These are phyloP conservation scores for Heterochromis multidens DNA, from an alignment of 2,113 vertebrate genomes.

Conservation along the genomic window DNA sequence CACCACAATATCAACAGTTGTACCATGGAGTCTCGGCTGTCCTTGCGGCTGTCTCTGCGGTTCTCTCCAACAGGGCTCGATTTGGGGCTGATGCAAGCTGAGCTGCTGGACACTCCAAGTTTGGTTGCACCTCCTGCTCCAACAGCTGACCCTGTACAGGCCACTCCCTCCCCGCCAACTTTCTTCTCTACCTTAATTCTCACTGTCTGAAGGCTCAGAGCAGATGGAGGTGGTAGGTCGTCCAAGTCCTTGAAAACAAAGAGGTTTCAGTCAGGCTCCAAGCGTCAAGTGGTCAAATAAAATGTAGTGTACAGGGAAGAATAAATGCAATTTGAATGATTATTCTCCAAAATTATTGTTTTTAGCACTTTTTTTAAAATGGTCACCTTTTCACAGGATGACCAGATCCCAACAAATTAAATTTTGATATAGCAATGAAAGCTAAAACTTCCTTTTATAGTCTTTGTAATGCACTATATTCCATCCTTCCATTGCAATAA, in stretches of 20 bases:
- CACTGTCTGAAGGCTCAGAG: slow-evolving; percentile 86
- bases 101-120: slow-evolving; percentile 9
- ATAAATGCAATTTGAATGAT: too few relatives aligned
- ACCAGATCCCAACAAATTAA: neutral
- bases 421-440: neutral
- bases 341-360: too few relatives aligned
- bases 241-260: slow-evolving; percentile 74
- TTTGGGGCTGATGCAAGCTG: slow-evolving; percentile 60
- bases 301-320: neutral
- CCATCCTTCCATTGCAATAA: neutral
- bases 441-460: neutral
- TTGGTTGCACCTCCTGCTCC: slow-evolving; percentile 36
- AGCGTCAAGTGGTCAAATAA: neutral
- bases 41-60: slow-evolving; percentile 42
- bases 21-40: slow-evolving; percentile 68
- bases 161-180: slow-evolving; percentile 58
- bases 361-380: too few relatives aligned
- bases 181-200: slow-evolving; percentile 89
- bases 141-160: slow-evolving; percentile 32
- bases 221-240: slow-evolving; percentile 78
- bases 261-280: neutral
- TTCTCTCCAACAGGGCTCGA: slow-evolving; percentile 33
- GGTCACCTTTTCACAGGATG: neutral
- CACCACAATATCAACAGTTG: neutral
- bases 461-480: neutral